Evolutionary conservation across 2,888 invertebrate genomes (phyloP), one percentile per base, ranked within the genome.

Genomic region (Lapara coniferarum): DNA sequence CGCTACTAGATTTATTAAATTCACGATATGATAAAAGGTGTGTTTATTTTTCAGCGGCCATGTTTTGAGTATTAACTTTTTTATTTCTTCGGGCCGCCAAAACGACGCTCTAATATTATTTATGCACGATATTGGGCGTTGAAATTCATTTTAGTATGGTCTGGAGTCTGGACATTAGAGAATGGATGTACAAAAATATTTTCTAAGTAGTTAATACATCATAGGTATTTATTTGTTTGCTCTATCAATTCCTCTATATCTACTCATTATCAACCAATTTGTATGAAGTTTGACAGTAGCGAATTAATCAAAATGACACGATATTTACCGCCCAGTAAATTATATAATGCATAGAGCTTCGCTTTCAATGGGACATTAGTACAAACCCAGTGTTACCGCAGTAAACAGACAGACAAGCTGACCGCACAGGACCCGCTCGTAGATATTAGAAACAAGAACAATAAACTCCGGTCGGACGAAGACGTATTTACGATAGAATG

Each of bases 361-460:
- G 12, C 25, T 49, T 19, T 25, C 0, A 13, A 6, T 63, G 19
- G 63, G 63, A 63, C 63, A 19, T 46, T 6, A 49, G 55, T 13
- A 7, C 46, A 19, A 19, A 16, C 6, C 19, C 10, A 12, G 12
- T 49, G 63, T 63, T 16, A 49, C 63, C 19, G 49, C 63, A 19
- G 63, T 63, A 46, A 63, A 63, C 63, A 63, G 63, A 63, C 63
- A 49, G 63, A 46, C 46, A 51, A 44, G 44, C 53, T 37, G 66
- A 53, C 66, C 49, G 19, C 52, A 37, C 16, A 53, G 59, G 51
- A 51, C 19, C 25, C 25, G 37, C 19, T 52, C 10, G 19, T 46
- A 49, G 44, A n/a, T 25, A 30, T 68, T 58, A 63, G 46, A 13
- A 63, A 63, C 46, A 63, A 63, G 46, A 63, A 49, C 46, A 63